Evolutionary conservation across 2,113 vertebrate species (phyloP), one percentile per base, ranked within the genome.

Genomic region (Melospiza georgiana): DNA sequence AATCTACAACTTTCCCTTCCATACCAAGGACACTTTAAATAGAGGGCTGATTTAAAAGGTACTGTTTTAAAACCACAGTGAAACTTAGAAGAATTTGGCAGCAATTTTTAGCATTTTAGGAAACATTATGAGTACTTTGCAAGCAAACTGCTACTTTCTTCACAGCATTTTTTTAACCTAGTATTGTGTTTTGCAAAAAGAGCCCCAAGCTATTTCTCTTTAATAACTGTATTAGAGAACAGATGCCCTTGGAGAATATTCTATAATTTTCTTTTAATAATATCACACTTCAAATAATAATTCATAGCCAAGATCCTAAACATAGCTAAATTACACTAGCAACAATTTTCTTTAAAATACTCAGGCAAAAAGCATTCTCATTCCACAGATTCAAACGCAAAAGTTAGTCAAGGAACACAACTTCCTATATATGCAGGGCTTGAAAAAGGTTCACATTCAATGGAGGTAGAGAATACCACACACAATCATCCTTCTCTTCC

Each of bases 141-240:
- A 52, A 90, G 41, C 35, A 83, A 94, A 65, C 66, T 67, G 71
- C 46, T 86, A 37, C 65, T 82, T 71, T 78, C 15, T 84, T 86
- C 81, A 59, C 16, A 72, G 33, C 14, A 67, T 39, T 77, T 88
- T 84, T 86, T 84, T 43, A 81, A 81, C 11, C 12, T 13, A 63
- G 14, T 16, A 58, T 33, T 43, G n/a, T 62, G 14, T n/a, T 89
- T 67, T 33, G 8, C 72, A 94, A 83, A 68, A 86, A 58, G 5
- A 92, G 30, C 17, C 23, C 21, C 46, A 78, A 1, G 7, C 21
- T 58, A 33, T 49, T 89, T 74, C 43, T 66, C 28, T 87, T 88
- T 66, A 20, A 54, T 59, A 51, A 71, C 9, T 62, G 6, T 33
- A 54, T 44, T 76, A 66, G 44, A 87, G 54, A 76, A 75, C 7